Evolutionary conservation across 2,888 invertebrate species (phyloP), one percentile per base, ranked within the genome.

Genomic region (Yponomeuta sedellus): DNA sequence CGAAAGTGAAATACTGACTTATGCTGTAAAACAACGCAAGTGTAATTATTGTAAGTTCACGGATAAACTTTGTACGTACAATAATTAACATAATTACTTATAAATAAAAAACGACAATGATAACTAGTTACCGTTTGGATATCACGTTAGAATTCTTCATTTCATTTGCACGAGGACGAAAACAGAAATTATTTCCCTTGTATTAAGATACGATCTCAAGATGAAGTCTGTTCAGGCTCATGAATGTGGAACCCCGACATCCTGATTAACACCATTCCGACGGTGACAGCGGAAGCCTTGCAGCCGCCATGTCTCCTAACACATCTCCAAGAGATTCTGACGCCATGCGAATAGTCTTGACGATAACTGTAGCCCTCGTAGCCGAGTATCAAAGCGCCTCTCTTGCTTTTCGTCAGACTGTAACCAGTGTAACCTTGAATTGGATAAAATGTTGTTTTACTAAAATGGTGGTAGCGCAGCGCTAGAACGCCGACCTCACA

Each of bases 241-340:
- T 67, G 69, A 44, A 68, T 70, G 65, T 72, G 70, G 64, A 65
- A 44, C 12, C 68, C 69, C 19, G 67, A 69, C 4, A 67, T 66
- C 56, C 61, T 69, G 2, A 67, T 44, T 40, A 71, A 63, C 22
- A 40, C 39, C 34, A 64, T 67, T 10, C 70, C 70, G 20, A 68
- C 19, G 22, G 74, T 73, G 4, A 67, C 70, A 20, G 69, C 70
- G 1, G 73, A 69, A 0, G 72, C 69, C 64, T 71, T 74, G 58
- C 74, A 74, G n/a, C 66, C 64, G 19, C 44, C 66, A 12, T 69
- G 65, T 62, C 71, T 66, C 16, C 59, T 68, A 0, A 70, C 66
- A 61, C 75, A 74, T 28, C 75, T 67, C 75, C 75, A 74, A 3
- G 73, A 70, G 19, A 70, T 69, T 40, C 73, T 70, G 34, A 69